Evolutionary conservation across 2,888 invertebrate genomes (phyloP), one percentile per base, ranked within the genome.

Genomic region (Zaprionus bogoriensis): DNA sequence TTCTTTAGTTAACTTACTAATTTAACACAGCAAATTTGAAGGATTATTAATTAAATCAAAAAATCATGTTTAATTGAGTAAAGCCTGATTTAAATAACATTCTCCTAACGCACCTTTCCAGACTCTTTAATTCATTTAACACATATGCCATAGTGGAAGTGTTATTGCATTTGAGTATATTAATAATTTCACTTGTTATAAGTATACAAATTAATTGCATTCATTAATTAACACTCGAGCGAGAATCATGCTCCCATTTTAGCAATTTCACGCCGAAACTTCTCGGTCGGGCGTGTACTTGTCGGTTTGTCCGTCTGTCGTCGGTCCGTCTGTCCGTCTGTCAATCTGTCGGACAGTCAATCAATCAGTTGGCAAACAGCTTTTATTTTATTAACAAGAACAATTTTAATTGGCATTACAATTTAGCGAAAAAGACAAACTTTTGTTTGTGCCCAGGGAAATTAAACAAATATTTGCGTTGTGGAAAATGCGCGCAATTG

Each of bases 391-490:
- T 60, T 32, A 27, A 28, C 64, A 48, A 52, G 41, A 50, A 32
- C 39, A n/a, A 45, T 55, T 71, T 70, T 78, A 70, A 62, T 76
- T 63, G 75, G 48, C 48, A 44, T 39, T 52, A 57, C 57, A 57
- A 66, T 70, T 78, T 74, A 57, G 74, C 44, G 50, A 69, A 60
- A 69, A 51, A 48, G 75, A 61, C 60, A 78, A 82, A 75, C 52
- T 60, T 53, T 52, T 61, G 67, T 60, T 70, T 60, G 62, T 41
- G 25, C 17, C 47, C 46, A 50, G 20, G 41, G 20, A 71, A 82
- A 67, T 82, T 57, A 67, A 71, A 75, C 51, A 75, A 78, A 82
- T 78, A 78, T 78, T 82, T 61, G 20, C 52, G 19, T 50, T 30
- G 32, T 12, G 62, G 32, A 54, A 52, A 36, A 22, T 42, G 42